Conservation (phyloP, 2,888 invertebrate species). For the Nephrocerus scutellatus region DNA sequence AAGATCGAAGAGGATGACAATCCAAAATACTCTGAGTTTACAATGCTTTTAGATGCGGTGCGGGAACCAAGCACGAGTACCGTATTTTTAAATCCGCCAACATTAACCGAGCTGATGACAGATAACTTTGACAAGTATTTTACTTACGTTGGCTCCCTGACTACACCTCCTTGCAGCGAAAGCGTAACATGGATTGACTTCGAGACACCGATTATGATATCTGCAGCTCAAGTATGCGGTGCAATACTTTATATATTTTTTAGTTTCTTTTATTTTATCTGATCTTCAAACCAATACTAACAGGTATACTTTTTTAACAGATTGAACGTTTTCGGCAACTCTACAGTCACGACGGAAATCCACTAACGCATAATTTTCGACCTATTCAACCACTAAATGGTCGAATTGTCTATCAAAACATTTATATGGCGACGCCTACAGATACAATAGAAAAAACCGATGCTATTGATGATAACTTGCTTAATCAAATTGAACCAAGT, state of each 20-base stretch:
- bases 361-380: conserved; percentile 70
- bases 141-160: conserved; percentile 78
- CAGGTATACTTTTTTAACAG: conserved; percentile 55
- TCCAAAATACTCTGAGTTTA: conserved; percentile 55
- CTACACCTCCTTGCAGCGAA: conserved; percentile 80
- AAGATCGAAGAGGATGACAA: conserved; percentile 32
- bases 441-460: too few species aligned
- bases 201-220: conserved; percentile 61
- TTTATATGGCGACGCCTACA: neutral
- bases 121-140: conserved; percentile 60
- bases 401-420: conserved; percentile 51
- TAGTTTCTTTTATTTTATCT: too few species aligned
- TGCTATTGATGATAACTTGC: neutral
- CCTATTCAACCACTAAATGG: conserved; percentile 74
- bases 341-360: conserved; percentile 56
- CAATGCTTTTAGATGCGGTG: conserved; percentile 52
- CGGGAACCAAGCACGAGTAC: conserved; percentile 51
- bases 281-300: too few species aligned
- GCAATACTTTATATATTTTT: neutral
- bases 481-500: neutral
- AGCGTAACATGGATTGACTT: conserved; percentile 83
- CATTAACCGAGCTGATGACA: conserved; percentile 53
- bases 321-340: conserved; percentile 65
- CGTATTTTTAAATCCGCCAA: conserved; percentile 50
- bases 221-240: conserved; percentile 58